Evolutionary conservation across 2,113 vertebrate genomes (phyloP).

Genomic region (Gymnobelideus leadbeateri): DNA sequence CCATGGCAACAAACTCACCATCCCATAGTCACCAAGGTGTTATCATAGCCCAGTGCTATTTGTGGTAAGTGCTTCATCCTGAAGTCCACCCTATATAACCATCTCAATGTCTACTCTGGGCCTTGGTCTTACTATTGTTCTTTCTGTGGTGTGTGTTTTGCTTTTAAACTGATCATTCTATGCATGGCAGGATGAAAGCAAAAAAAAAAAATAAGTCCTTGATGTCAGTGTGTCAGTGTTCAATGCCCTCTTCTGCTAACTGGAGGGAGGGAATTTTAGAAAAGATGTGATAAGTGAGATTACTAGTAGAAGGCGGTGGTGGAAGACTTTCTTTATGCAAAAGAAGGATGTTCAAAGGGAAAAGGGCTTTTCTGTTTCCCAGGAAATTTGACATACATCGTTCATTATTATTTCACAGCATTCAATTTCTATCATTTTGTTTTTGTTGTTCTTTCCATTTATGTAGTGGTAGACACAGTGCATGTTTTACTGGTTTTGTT

Average conservation of each 20-base stretch:
- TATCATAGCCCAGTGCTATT: slow-evolving; percentile 91
- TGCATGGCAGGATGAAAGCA: slow-evolving; percentile 93
- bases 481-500: too few species aligned
- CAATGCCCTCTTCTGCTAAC: slow-evolving; percentile 80
- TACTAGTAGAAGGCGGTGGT: neutral
- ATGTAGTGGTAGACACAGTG: too few species aligned
- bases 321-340: neutral
- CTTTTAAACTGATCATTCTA: slow-evolving; percentile 93
- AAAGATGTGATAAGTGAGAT: neutral
- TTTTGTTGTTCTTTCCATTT: too few species aligned
- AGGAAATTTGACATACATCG: neutral
- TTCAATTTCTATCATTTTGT: too few species aligned
- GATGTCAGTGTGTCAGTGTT: slow-evolving; percentile 83
- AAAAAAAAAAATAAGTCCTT: slow-evolving; percentile 88
- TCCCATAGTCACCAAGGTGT: slow-evolving; percentile 93
- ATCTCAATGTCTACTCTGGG: slow-evolving; percentile 96
- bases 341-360: slow-evolving; percentile 76
- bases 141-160: slow-evolving; percentile 94
- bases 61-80: slow-evolving; percentile 96
- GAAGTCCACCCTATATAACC: slow-evolving; percentile 94
- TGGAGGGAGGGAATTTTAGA: neutral
- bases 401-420: too few species aligned
- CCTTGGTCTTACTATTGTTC: slow-evolving; percentile 92
- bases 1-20: slow-evolving; percentile 93
- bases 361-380: slow-evolving; percentile 77